Evolutionary conservation across 2,797 vertebrate species (phyloP), one percentile per base, ranked within the genome.

Genomic region (Gastrophryne carolinensis): DNA sequence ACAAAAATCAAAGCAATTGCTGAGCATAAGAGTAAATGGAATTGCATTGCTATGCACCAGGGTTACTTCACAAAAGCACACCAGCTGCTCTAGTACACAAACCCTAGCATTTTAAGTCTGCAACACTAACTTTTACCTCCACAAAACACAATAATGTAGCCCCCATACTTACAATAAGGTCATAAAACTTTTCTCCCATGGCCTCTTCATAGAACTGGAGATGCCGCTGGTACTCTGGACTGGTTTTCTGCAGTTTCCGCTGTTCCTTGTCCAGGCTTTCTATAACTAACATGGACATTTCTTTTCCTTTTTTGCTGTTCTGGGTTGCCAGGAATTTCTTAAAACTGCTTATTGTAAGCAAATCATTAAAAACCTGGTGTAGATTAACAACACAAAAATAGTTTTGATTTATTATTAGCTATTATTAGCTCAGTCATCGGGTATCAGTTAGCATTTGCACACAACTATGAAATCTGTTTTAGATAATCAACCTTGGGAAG

Each of bases 191-290:
- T 6, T 75, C 35, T 61, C 66, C 81, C 80, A 84, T 79, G 44
- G 78, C 78, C 53, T 83, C 72, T 78, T 82, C 75, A 65, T 80
- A 81, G 50, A 84, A 82, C 6, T 49, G 34, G 54, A 82, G 80
- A 49, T 82, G 80, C 8, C 54, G 56, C 41, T 50, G 56, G 24
- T 81, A 82, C 50, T 79, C 78, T 11, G 49, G 72, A 37, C 73
- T 79, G 26, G 62, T 74, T 56, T 8, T 50, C 10, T 65, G 44
- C n/a, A 72, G 15, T 58, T 81, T 84, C 56, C 41, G 64, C 21
- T 19, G 27, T 35, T 79, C 82, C 52, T 75, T 73, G 26, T 77
- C 68, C 34, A 83, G 50, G 19, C 73, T 68, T 67, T 80, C 64
- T 47, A 77, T 34, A 26, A 81, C 67, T 39, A 84, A 44, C 49